Evolutionary conservation across 2,113 vertebrate species (phyloP).

Genomic region (Podarcis raffonei): DNA sequence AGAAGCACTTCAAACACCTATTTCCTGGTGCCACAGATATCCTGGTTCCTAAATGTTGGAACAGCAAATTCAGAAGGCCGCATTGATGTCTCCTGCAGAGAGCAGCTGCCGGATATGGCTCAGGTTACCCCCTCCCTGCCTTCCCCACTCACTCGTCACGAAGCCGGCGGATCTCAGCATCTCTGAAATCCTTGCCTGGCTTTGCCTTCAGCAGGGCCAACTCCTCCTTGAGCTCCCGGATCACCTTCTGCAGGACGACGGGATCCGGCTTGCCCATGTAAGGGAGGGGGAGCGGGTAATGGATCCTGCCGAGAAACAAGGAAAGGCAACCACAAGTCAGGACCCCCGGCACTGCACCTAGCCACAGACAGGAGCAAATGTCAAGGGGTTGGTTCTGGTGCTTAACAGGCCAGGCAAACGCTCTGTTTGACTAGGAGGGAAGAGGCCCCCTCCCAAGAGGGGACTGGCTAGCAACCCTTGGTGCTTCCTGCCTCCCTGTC

Average conservation of each 20-base stretch:
- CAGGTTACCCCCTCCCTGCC: rapidly evolving
- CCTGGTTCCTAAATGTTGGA: no score
- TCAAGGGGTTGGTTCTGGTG: no score
- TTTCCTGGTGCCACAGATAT: rapidly evolving
- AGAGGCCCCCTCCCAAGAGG: background rate
- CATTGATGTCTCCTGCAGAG: no score
- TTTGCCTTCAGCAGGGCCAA: conserved; percentile 71
- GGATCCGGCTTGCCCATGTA: conserved; percentile 89
- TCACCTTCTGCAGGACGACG: conserved; percentile 82
- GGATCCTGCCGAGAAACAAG: conserved; percentile 79
- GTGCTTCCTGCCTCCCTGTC: no score
- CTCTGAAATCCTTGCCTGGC: conserved; percentile 68
- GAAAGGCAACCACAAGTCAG: background rate
- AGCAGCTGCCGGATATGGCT: background rate
- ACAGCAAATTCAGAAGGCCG: background rate
- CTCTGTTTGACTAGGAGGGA: no score
- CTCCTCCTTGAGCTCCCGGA: conserved; percentile 83
- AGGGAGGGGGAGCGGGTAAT: conserved; percentile 90
- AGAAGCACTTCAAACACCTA: background rate
- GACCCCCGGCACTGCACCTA: no score
- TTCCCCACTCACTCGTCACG: conserved; percentile 80
- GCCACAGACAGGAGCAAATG: rapidly evolving
- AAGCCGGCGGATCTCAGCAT: conserved; percentile 79
- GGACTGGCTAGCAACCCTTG: background rate
- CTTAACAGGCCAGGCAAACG: background rate